Evolutionary conservation across 2,888 invertebrate genomes (phyloP), one percentile per base, ranked within the genome.

Genomic region (Sinelater perroti): DNA sequence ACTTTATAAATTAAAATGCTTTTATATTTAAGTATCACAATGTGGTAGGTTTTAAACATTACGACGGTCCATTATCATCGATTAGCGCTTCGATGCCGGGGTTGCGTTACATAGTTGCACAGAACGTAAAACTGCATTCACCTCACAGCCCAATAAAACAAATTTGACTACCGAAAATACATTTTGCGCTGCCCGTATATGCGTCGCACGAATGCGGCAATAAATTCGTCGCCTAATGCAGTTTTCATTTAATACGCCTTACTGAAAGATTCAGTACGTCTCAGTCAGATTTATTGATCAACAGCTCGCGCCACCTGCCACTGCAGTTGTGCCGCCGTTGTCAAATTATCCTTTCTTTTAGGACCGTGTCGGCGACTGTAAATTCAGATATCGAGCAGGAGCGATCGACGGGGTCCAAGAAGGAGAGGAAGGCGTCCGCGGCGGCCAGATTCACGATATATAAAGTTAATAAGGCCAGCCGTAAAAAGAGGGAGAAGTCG

Each of bases 401-500:
- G 10, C 74, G 77, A 58, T 78, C 79, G 63, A 79, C 82, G 70
- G 82, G 83, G 64, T 82, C 83, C 65, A 92, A 91, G 78, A 93
- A 93, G 75, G 89, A 90, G 67, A 80, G 87, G 56, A 88, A 88
- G 74, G 86, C 87, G 4, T 84, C 85, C 30, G 82, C 87, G 0
- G 87, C 87, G 0, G 88, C 89, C 33, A 85, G 93, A 67, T 94
- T 94, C 79, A 94, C 93, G 62, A 93, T 94, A 74, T 94, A 93
- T 80, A 94, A 94, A 79, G 92, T 93, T 53, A 93, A 95, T 81
- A 96, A 95, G 79, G 95, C 95, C 35, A 93, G 93, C 74, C 89
- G 93, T 78, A 95, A 96, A 82, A 97, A 97, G 80, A 83, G 94
- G 44, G 95, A 95, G 74, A 95, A 95, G 74, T 93, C 93, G 14